Evolutionary conservation across 2,797 vertebrate species (phyloP).

Genomic region (Tenualosa thibaudeaui): DNA sequence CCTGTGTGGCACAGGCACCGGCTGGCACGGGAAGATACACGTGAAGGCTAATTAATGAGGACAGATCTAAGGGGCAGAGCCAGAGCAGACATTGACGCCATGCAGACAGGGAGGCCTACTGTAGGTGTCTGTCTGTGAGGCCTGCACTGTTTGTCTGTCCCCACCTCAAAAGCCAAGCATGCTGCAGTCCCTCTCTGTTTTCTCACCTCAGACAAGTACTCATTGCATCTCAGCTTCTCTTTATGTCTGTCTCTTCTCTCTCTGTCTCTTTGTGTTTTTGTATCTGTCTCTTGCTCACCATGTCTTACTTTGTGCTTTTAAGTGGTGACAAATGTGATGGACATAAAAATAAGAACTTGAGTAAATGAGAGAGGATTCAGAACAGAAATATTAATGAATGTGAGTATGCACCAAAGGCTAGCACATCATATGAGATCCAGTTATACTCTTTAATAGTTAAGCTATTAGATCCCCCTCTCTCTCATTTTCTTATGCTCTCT

Average conservation of each 20-base stretch:
- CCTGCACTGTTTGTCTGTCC: not conserved
- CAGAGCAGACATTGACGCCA: not conserved
- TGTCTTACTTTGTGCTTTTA: not conserved
- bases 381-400: no score
- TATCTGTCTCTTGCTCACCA: no score
- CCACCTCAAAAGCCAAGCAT: not conserved
- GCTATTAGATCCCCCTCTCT: not conserved
- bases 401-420: not conserved
- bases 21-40: not conserved
- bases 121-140: not conserved
- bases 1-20: not conserved
- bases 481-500: not conserved
- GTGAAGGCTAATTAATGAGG: slow-evolving; percentile 50
- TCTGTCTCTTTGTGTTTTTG: not conserved
- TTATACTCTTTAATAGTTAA: not conserved
- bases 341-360: not conserved
- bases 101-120: not conserved
- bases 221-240: not conserved
- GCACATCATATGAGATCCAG: not conserved
- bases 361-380: not conserved
- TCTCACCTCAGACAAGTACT: not conserved
- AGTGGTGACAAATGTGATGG: not conserved
- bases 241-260: no score
- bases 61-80: slow-evolving; percentile 25
- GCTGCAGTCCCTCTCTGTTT: not conserved